phyloP scores from a whole-genome alignment of 1,140 invertebrate species.

The Zaprionus taronus region DNA sequence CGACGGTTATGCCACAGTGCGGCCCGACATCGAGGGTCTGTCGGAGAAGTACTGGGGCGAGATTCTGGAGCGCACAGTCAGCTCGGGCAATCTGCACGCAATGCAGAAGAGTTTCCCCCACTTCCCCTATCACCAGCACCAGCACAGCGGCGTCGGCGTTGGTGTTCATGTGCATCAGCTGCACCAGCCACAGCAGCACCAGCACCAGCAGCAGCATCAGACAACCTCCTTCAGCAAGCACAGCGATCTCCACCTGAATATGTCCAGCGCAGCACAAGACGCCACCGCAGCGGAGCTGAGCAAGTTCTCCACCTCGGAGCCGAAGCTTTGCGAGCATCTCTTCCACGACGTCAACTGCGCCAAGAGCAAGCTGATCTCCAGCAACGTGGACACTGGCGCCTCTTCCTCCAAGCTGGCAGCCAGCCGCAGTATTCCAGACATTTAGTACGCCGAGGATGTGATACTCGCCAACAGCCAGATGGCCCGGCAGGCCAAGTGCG shows the following conservation, averaged over 20 bases:
- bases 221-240: constrained; percentile 83
- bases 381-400: constrained; percentile 7
- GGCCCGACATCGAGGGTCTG: constrained; percentile 88
- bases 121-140: constrained; percentile 72
- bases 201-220: constrained; percentile 69
- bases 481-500: constrained; percentile 64
- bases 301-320: constrained; percentile 84
- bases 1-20: constrained; percentile 61
- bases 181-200: constrained; percentile 60
- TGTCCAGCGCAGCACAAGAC: constrained; percentile 48
- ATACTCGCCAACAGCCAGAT: constrained; percentile 77
- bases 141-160: constrained; percentile 50
- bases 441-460: constrained; percentile 84
- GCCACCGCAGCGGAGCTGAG: constrained; percentile 64
- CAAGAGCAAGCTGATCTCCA: constrained; percentile 67
- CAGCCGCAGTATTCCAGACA: constrained; percentile 77
- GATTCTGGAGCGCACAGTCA: constrained; percentile 89
- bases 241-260: constrained; percentile 79
- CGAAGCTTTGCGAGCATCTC: constrained; percentile 81
- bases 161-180: constrained; percentile 50
- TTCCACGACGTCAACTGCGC: constrained; percentile 82
- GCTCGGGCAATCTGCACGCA: constrained; percentile 88
- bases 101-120: constrained; percentile 86
- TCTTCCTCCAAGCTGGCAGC: constrained; percentile 55
- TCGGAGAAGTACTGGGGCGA: constrained; percentile 92